A percentile compares a stretch with the other conserved stretches of the same genome.
Conservation (phyloP, 2,113 vertebrate genomes). For the Varanus komodoensis region DNA sequence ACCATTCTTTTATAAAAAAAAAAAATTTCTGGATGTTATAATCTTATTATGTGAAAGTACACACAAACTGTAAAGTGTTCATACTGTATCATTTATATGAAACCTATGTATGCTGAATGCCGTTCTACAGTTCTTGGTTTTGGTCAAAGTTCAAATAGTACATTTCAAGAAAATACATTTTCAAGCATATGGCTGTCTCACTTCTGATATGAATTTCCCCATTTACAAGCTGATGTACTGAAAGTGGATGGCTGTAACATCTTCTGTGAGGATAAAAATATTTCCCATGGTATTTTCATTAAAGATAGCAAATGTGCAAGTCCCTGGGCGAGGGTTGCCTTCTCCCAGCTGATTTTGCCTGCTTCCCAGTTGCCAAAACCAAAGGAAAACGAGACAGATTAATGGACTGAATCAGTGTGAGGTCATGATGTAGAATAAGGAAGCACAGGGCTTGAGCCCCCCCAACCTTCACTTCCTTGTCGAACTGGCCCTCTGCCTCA, state of each 20-base stretch:
- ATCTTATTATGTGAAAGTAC: slow-evolving; percentile 74
- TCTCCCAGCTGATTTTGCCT: not conserved
- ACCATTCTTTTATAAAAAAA: slow-evolving; percentile 74
- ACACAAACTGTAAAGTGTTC: slow-evolving; percentile 78
- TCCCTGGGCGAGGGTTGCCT: not conserved
- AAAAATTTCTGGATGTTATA: slow-evolving; percentile 74
- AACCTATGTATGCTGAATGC: slow-evolving; percentile 63
- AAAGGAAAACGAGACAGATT: not conserved
- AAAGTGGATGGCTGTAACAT: slow-evolving; percentile 53
- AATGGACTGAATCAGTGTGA: not conserved
- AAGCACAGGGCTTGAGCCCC: not conserved
- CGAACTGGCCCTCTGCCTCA: not conserved
- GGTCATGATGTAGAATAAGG: no score
- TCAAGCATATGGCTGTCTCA: slow-evolving; percentile 81
- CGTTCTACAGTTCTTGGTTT: slow-evolving; percentile 62
- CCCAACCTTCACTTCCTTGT: no score
- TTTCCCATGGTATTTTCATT: not conserved
- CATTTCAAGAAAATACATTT: slow-evolving; percentile 67
- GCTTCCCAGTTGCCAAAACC: not conserved
- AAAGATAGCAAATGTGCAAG: not conserved
- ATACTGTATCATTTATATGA: slow-evolving; percentile 71
- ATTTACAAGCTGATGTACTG: slow-evolving; percentile 57
- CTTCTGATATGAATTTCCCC: slow-evolving; percentile 65
- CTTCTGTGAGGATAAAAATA: slow-evolving; percentile 58
- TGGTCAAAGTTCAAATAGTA: slow-evolving; percentile 70